A percentile compares a stretch with the other conserved stretches of the same genome.
Conservation (phyloP, 2,888 invertebrate genomes). For the Caradrina clavipalpis region DNA sequence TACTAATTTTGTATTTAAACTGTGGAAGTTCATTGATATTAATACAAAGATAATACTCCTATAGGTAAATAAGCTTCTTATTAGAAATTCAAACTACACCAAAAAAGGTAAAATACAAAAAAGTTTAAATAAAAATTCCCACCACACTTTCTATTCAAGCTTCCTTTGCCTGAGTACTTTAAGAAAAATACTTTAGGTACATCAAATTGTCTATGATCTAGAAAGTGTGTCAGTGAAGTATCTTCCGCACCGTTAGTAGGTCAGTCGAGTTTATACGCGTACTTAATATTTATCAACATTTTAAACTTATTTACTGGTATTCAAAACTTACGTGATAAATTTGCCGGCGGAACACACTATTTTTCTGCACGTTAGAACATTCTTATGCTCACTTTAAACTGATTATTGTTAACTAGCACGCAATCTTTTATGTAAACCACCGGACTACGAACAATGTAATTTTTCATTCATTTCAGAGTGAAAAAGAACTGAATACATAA, state of each 20-base stretch:
- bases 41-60: too few relatives aligned
- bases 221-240: constrained; percentile 62
- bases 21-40: too few relatives aligned
- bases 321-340: constrained; percentile 59
- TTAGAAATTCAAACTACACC: too few relatives aligned
- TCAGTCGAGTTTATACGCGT: constrained; percentile 44
- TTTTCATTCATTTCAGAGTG: constrained; percentile 55
- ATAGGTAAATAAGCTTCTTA: too few relatives aligned
- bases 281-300: constrained; percentile 51
- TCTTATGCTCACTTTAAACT: constrained; percentile 34
- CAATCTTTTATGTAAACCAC: constrained; percentile 51
- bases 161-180: constrained; percentile 17
- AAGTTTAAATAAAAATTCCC: background rate
- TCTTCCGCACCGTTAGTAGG: constrained; percentile 54
- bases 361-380: constrained; percentile 50
- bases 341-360: constrained; percentile 46
- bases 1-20: too few relatives aligned
- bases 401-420: constrained; percentile 50
- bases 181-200: constrained; percentile 34
- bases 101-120: too few relatives aligned
- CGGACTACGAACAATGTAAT: constrained; percentile 30
- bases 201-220: constrained; percentile 53
- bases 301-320: constrained; percentile 27
- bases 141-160: constrained; percentile 24
- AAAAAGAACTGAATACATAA: constrained; percentile 56